Conservation (phyloP, 2,797 vertebrate genomes). For the Gambelia wislizenii region DNA sequence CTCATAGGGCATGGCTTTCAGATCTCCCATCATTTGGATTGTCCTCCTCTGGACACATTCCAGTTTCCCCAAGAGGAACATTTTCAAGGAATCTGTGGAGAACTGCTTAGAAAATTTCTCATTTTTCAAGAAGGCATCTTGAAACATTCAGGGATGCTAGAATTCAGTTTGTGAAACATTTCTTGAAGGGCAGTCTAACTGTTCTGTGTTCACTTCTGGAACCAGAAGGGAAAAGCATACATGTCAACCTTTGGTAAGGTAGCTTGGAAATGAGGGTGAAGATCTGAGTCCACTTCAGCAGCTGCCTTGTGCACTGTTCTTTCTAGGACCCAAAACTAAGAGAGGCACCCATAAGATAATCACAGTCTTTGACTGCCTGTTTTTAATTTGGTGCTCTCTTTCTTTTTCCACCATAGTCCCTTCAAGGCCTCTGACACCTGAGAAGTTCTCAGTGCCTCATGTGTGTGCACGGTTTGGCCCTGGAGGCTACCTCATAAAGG, state of each 20-base stretch:
- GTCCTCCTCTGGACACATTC: too few species aligned
- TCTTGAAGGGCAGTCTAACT: too few species aligned
- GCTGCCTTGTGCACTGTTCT: background rate
- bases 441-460: slow-evolving; percentile 93
- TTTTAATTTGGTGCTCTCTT: background rate
- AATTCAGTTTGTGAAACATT: background rate
- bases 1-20: too few species aligned
- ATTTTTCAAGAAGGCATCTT: background rate
- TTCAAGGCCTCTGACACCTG: slow-evolving; percentile 90
- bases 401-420: slow-evolving; percentile 76
- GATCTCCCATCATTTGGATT: too few species aligned
- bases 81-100: background rate
- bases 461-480: slow-evolving; percentile 94
- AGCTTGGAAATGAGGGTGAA: fast-evolving
- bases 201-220: background rate
- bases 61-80: too few species aligned
- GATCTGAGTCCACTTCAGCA: background rate
- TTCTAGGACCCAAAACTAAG: too few species aligned
- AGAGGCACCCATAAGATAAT: background rate
- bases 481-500: slow-evolving; percentile 92
- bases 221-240: background rate
- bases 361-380: background rate
- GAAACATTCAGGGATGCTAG: too few species aligned
- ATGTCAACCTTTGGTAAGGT: background rate
- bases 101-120: background rate